Percentiles rank a stretch among this genome's conserved stretches.
Evolutionary conservation across 2,113 vertebrate species (phyloP).

Genomic region (Dicrurus megarhynchus): DNA sequence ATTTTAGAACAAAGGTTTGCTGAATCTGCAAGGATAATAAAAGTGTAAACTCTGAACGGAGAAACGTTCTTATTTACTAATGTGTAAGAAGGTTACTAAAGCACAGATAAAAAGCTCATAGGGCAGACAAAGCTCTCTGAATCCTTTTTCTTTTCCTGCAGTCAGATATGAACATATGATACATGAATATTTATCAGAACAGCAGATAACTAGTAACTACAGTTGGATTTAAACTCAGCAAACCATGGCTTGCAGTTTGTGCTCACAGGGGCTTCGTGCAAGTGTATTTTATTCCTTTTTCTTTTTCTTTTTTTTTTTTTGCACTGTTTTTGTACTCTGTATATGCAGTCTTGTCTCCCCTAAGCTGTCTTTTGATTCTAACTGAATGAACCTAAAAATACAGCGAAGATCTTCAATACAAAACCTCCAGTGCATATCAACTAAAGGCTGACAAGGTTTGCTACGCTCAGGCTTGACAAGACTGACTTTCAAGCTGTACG

Average conservation of each 20-base stretch:
- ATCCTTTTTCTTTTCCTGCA: slow-evolving; percentile 45
- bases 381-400: slow-evolving; percentile 40
- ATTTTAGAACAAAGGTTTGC: slow-evolving; percentile 76
- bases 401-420: not conserved
- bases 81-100: slow-evolving; percentile 17
- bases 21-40: slow-evolving; percentile 67
- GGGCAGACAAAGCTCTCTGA: slow-evolving; percentile 42
- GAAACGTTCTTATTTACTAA: slow-evolving; percentile 13
- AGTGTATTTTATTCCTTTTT: not conserved
- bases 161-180: slow-evolving; percentile 59
- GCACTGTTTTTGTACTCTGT: not conserved
- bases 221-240: slow-evolving; percentile 55
- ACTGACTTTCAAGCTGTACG: not conserved
- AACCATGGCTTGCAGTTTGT: slow-evolving; percentile 51
- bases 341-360: not conserved
- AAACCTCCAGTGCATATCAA: not conserved
- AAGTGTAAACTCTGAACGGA: slow-evolving; percentile 40
- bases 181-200: slow-evolving; percentile 65
- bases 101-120: slow-evolving; percentile 55
- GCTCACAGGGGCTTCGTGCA: not conserved
- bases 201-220: slow-evolving; percentile 50
- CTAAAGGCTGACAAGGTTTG: slow-evolving; percentile 5
- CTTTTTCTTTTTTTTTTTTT: not conserved
- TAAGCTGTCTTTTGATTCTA: slow-evolving; percentile 35
- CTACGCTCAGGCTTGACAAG: not conserved